phyloP scores from a whole-genome alignment of 2,113 vertebrate genomes.

The Nymphicus hollandicus region DNA sequence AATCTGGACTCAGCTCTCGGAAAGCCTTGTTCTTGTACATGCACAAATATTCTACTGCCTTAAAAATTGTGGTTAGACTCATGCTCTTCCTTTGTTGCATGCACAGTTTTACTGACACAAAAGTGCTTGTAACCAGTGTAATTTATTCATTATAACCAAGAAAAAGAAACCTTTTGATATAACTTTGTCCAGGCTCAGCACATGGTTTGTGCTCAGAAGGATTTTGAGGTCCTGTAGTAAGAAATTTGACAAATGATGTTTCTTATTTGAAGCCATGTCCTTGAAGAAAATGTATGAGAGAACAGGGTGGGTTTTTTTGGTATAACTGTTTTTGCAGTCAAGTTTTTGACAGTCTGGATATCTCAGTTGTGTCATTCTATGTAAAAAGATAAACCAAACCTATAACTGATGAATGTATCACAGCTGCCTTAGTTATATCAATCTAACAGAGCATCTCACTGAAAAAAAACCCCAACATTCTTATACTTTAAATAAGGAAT shows the following conservation, averaged over 20 bases:
- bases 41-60: background rate
- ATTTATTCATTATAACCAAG: background rate
- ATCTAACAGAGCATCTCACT: background rate
- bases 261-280: background rate
- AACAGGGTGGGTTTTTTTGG: background rate
- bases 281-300: background rate
- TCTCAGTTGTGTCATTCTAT: background rate
- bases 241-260: background rate
- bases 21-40: background rate
- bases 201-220: background rate
- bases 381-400: background rate
- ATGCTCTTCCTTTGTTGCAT: background rate
- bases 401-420: background rate
- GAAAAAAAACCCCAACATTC: background rate
- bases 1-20: background rate
- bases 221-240: background rate
- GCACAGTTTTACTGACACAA: background rate
- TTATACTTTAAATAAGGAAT: background rate
- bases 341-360: background rate
- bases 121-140: background rate
- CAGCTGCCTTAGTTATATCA: background rate
- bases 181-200: background rate
- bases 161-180: background rate
- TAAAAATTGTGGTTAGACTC: background rate
- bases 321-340: background rate